These are phyloP conservation scores for Mesembrinibis cayennensis DNA, from an alignment of 2,113 vertebrate genomes.

Conservation along the genomic window DNA sequence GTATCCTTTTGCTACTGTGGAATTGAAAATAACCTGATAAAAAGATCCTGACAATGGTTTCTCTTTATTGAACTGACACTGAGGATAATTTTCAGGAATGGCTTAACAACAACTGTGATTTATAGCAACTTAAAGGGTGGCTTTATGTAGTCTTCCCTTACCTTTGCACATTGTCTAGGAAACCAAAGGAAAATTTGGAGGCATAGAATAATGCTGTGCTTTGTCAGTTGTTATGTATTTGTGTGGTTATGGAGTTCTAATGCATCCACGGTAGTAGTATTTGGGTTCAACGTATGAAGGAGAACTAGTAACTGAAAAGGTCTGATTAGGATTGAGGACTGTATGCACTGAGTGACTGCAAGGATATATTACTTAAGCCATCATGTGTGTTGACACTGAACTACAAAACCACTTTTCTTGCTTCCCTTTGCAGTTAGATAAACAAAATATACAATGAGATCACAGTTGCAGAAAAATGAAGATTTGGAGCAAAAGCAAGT, in stretches of 20 bases:
- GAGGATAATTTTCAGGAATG: background rate
- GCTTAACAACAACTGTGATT: background rate
- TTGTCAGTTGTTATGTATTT: background rate
- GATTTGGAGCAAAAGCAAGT: background rate
- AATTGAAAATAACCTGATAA: background rate
- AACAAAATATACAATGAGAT: background rate
- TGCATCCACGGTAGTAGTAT: accelerated
- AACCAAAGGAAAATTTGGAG: background rate
- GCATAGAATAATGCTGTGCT: background rate
- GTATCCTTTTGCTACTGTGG: background rate
- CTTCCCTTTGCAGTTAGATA: background rate
- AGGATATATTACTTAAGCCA: background rate
- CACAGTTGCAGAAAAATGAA: background rate
- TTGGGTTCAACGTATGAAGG: background rate
- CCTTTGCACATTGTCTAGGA: background rate
- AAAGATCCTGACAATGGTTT: background rate
- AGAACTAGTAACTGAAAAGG: background rate
- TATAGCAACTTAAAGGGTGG: background rate
- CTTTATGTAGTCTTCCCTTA: background rate
- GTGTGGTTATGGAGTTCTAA: background rate
- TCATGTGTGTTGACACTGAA: background rate
- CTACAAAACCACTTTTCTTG: background rate
- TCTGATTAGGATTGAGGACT: background rate
- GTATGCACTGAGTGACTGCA: background rate
- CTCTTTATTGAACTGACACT: background rate